Evolutionary conservation across 2,888 invertebrate species (phyloP).

Genomic region (Trissonchulus sp.): DNA sequence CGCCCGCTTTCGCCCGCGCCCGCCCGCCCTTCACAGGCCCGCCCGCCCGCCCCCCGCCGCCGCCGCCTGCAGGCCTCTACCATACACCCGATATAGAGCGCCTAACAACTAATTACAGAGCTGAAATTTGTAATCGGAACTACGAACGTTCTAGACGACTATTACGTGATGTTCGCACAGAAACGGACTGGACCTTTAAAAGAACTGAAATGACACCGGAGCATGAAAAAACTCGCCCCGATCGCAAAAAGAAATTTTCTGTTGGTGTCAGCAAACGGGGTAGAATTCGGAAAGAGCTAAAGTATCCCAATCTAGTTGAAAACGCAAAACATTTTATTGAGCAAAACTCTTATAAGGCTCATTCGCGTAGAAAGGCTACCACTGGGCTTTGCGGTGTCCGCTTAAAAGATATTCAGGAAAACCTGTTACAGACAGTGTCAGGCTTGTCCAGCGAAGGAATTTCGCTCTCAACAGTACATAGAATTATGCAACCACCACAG

Average conservation of each 20-base stretch:
- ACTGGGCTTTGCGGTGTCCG: neutral
- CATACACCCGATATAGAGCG: too few relatives aligned
- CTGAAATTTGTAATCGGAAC: too few relatives aligned
- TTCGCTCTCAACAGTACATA: neutral
- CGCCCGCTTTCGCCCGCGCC: too few relatives aligned
- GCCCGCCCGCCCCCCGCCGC: too few relatives aligned
- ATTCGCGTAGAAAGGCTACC: neutral
- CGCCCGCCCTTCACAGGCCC: too few relatives aligned
- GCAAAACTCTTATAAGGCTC: conserved; percentile 10
- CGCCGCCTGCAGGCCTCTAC: too few relatives aligned
- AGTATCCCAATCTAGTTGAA: neutral
- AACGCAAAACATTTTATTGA: neutral
- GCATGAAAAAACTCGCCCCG: neutral
- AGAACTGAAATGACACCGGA: neutral
- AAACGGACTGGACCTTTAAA: neutral
- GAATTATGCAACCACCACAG: conserved; percentile 8
- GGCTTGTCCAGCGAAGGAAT: conserved; percentile 9
- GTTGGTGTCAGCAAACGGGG: too few relatives aligned
- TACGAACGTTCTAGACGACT: too few relatives aligned
- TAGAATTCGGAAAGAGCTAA: neutral
- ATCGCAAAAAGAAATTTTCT: too few relatives aligned
- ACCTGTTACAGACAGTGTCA: neutral
- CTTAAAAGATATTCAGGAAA: neutral
- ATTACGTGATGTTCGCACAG: too few relatives aligned
- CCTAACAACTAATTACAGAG: too few relatives aligned